Conservation (phyloP, 2,113 vertebrate genomes). For the Tichodroma muraria region DNA sequence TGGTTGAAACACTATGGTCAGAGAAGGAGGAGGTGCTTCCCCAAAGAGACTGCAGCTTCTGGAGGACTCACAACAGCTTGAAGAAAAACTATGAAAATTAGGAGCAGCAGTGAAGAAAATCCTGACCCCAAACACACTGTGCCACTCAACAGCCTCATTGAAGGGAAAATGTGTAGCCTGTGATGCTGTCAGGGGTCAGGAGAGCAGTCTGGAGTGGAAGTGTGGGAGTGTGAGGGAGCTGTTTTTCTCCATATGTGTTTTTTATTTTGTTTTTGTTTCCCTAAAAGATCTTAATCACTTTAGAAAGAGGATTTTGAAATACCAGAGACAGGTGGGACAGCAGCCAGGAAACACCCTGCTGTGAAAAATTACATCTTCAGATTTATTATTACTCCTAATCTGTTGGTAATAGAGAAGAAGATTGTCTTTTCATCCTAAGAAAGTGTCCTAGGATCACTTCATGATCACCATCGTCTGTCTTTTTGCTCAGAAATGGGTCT, state of each 20-base stretch:
- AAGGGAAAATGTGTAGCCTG: background rate
- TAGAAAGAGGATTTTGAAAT: background rate
- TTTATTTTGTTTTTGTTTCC: background rate
- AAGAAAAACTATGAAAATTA: fast-evolving
- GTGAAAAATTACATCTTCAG: background rate
- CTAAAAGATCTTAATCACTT: background rate
- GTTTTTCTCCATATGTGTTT: background rate
- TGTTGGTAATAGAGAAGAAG: background rate
- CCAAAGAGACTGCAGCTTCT: background rate
- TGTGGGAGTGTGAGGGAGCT: background rate
- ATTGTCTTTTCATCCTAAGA: background rate
- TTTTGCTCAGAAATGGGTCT: background rate
- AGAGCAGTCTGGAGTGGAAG: background rate
- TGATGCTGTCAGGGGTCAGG: background rate
- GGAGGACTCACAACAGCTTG: background rate
- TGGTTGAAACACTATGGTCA: background rate
- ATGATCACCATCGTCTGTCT: background rate
- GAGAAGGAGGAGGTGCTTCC: background rate
- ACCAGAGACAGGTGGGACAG: background rate
- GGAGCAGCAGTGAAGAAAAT: background rate
- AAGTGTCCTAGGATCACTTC: background rate
- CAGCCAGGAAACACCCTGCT: background rate
- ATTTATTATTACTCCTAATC: background rate
- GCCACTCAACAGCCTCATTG: background rate
- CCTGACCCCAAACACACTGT: background rate